Conservation (phyloP, 2,888 invertebrate genomes). For the Actias luna region DNA sequence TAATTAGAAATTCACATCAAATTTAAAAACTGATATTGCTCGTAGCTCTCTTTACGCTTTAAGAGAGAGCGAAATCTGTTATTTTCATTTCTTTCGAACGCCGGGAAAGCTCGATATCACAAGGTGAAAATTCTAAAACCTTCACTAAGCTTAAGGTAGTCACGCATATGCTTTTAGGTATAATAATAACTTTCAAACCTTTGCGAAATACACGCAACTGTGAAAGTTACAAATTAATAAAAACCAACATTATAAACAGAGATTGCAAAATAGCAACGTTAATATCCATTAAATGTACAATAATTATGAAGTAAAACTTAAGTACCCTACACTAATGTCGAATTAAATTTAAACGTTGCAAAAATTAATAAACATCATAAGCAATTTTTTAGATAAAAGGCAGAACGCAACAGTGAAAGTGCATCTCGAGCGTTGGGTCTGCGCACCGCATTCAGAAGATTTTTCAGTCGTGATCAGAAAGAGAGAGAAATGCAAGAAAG, state of each 20-base stretch:
- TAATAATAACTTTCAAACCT: conserved; percentile 33
- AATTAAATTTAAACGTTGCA: conserved; percentile 15
- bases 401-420: conserved; percentile 72
- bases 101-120: conserved; percentile 69
- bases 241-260: not conserved
- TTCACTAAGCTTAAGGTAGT: conserved; percentile 37
- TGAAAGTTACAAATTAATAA: conserved; percentile 2
- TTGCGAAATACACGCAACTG: conserved; percentile 23
- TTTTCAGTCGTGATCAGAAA: conserved; percentile 72
- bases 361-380: conserved; percentile 25
- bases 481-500: conserved; percentile 77
- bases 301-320: not conserved
- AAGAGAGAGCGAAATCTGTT: conserved; percentile 36
- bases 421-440: conserved; percentile 61
- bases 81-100: conserved; percentile 43
- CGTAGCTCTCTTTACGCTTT: conserved; percentile 25
- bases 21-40: conserved; percentile 25
- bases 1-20: conserved; percentile 3
- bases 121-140: conserved; percentile 65
- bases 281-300: not conserved
- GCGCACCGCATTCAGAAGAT: conserved; percentile 69
- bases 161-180: conserved; percentile 52
- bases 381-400: conserved; percentile 38
- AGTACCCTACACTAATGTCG: not conserved
- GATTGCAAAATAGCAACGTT: not conserved